Evolutionary conservation across 1,140 invertebrate genomes (phyloP).

Genomic region (Caenorhabditis inopinata): DNA sequence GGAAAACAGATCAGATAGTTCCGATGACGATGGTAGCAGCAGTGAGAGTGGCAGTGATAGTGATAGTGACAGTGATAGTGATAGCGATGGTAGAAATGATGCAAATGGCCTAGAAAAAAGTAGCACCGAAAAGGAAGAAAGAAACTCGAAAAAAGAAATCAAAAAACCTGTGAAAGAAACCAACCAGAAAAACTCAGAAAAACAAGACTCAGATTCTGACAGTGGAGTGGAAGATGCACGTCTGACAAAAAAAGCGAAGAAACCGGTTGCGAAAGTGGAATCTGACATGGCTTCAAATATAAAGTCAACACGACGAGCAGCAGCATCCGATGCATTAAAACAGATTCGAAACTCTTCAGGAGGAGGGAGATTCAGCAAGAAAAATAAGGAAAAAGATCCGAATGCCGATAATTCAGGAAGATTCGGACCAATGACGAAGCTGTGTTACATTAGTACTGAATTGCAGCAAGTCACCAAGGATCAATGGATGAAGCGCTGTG

Average conservation of each 20-base stretch:
- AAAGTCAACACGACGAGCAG: not conserved
- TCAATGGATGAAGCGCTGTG: conserved; percentile 12
- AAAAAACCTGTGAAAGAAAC: no score
- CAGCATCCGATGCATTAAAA: not conserved
- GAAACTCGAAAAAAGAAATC: not conserved
- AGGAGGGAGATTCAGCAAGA: not conserved
- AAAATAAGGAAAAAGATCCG: not conserved
- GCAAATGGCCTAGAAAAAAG: not conserved
- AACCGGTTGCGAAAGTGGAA: not conserved
- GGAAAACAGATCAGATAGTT: not conserved
- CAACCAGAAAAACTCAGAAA: not conserved
- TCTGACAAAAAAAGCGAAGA: not conserved
- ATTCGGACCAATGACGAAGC: not conserved
- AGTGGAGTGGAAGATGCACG: not conserved
- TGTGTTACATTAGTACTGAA: not conserved
- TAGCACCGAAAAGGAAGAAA: not conserved
- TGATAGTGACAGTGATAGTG: not conserved
- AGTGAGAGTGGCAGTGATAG: not conserved
- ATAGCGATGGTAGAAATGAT: not conserved
- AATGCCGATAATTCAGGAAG: not conserved
- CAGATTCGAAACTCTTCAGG: not conserved
- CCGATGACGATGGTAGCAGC: not conserved
- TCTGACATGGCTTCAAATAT: not conserved
- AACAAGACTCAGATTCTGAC: not conserved
- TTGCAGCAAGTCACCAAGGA: not conserved